Conservation (phyloP, 1,140 invertebrate species). For the Drosophila pruinosa region DNA sequence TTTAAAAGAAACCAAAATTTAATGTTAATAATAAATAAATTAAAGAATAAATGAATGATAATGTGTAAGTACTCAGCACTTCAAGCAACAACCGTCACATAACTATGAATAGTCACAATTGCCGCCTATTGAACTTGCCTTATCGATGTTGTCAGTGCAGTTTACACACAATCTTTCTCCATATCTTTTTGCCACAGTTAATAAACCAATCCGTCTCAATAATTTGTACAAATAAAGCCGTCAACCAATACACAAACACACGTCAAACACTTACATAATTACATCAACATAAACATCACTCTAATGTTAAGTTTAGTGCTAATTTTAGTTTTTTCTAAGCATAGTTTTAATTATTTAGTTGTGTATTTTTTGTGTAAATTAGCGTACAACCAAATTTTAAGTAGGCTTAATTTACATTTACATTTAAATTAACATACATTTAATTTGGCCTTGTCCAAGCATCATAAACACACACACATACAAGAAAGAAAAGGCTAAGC, state of each 20-base stretch:
- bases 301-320: constrained; percentile 59
- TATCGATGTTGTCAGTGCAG: constrained; percentile 48
- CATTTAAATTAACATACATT: constrained; percentile 44
- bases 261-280: constrained; percentile 17
- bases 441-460: constrained; percentile 51
- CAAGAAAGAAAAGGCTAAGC: constrained; percentile 69
- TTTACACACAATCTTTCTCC: constrained; percentile 10
- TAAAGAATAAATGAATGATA: constrained; percentile 30
- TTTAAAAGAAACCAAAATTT: constrained; percentile 56
- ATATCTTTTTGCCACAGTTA: constrained; percentile 37
- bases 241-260: constrained; percentile 32
- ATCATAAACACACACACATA: constrained; percentile 26
- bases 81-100: constrained; percentile 56
- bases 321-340: constrained; percentile 65
- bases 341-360: constrained; percentile 69
- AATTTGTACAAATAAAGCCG: constrained; percentile 41
- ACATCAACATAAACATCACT: constrained; percentile 51
- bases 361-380: constrained; percentile 76
- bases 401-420: constrained; percentile 60
- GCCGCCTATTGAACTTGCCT: constrained; percentile 72
- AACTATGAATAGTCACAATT: constrained; percentile 46
- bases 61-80: constrained; percentile 28
- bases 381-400: constrained; percentile 79
- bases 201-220: constrained; percentile 62
- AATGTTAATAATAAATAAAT: constrained; percentile 48